Evolutionary conservation across 1,140 invertebrate genomes (phyloP).

Genomic region (Lepidotrigona ventralis): DNA sequence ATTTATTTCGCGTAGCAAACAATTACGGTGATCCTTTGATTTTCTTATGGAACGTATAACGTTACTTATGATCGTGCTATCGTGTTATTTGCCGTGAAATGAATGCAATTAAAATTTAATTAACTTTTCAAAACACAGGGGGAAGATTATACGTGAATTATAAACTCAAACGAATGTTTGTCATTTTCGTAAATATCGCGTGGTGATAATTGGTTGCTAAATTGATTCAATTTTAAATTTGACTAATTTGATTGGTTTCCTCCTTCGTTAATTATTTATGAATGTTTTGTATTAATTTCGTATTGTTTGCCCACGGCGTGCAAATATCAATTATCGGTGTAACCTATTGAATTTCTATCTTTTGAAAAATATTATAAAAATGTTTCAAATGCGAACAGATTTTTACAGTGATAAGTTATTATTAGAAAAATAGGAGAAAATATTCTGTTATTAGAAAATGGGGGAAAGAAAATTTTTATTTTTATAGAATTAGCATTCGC

Average conservation of each 20-base stretch:
- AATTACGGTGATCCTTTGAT: background rate
- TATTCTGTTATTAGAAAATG: no score
- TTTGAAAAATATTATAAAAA: background rate
- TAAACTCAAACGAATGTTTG: constrained; percentile 2
- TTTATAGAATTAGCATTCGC: background rate
- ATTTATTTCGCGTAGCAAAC: no score
- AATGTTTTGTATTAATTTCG: background rate
- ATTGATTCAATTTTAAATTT: constrained; percentile 24
- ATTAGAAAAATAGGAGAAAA: no score
- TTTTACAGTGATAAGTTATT: no score
- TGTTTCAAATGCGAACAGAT: background rate
- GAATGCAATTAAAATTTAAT: constrained; percentile 7
- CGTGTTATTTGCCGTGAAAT: background rate
- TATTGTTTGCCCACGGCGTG: background rate
- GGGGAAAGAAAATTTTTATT: background rate
- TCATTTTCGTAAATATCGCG: constrained; percentile 9
- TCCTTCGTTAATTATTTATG: background rate
- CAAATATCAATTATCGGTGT: background rate
- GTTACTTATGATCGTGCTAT: no score
- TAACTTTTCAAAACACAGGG: background rate
- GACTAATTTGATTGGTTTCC: constrained; percentile 9
- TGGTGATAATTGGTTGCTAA: constrained; percentile 13
- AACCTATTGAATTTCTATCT: background rate
- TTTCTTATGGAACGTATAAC: background rate
- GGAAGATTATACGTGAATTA: constrained; percentile 5